Conservation (phyloP, 2,797 vertebrate genomes). For the Chaetophractus vellerosus region DNA sequence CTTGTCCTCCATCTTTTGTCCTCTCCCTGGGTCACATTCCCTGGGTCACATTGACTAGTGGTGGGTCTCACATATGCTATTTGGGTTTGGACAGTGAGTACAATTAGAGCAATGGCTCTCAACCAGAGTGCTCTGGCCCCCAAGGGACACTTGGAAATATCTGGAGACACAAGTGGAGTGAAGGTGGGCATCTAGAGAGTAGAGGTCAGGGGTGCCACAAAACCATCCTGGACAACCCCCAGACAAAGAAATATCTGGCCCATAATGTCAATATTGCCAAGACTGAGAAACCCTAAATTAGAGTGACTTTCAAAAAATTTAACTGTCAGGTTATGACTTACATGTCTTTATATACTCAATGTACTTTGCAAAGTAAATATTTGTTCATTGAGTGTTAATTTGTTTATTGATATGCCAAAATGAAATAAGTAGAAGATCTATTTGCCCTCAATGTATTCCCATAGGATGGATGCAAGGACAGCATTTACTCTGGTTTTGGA, state of each 20-base stretch:
- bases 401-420: conserved; percentile 32
- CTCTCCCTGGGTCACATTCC: conserved; percentile 11
- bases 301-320: conserved; percentile 18
- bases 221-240: background rate
- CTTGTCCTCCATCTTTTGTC: background rate
- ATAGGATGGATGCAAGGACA: background rate
- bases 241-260: background rate
- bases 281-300: background rate
- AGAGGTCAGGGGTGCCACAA: background rate
- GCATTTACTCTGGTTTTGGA: background rate
- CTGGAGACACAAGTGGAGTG: background rate
- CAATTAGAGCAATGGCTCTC: background rate
- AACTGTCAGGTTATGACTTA: background rate
- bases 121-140: fast-evolving
- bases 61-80: background rate
- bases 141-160: background rate
- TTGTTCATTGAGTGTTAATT: conserved; percentile 38
- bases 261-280: background rate
- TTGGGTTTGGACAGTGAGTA: background rate
- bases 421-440: background rate
- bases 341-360: background rate
- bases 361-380: conserved; percentile 47
- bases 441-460: background rate
- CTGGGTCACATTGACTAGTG: background rate
- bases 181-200: background rate